Evolutionary conservation across 2,888 invertebrate genomes (phyloP).

Genomic region (Nomada lathburiana): DNA sequence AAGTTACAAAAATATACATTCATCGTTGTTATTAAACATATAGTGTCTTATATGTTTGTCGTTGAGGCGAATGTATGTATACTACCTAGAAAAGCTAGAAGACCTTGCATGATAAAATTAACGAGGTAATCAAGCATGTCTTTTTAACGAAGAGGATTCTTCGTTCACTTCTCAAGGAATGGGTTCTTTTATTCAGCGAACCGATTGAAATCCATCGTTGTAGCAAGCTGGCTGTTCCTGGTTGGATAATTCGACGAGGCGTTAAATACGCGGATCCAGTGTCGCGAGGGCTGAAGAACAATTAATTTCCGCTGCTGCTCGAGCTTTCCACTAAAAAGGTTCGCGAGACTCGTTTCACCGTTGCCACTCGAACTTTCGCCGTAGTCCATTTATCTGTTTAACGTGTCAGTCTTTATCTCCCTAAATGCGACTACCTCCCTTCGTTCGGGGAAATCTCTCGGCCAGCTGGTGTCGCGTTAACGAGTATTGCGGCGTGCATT

Average conservation of each 20-base stretch:
- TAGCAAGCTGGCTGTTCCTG: constrained; percentile 29
- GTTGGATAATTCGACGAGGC: constrained; percentile 45
- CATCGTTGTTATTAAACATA: no score
- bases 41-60: no score
- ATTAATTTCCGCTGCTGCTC: constrained; percentile 59
- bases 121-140: no score
- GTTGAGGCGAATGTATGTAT: no score
- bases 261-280: constrained; percentile 61
- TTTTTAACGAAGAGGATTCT: no score
- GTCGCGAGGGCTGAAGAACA: constrained; percentile 41
- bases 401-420: constrained; percentile 44
- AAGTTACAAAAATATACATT: no score
- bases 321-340: constrained; percentile 47
- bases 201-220: constrained; percentile 35
- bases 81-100: no score
- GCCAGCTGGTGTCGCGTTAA: neutral
- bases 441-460: neutral
- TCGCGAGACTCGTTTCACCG: constrained; percentile 37
- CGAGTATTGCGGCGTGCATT: neutral
- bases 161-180: neutral
- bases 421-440: constrained; percentile 25
- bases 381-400: constrained; percentile 55
- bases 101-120: no score
- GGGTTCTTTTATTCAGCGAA: neutral
- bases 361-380: constrained; percentile 29